Base-by-base conservation (phyloP, 2,113 vertebrate genomes). In the Phasianus colchicus region DNA sequence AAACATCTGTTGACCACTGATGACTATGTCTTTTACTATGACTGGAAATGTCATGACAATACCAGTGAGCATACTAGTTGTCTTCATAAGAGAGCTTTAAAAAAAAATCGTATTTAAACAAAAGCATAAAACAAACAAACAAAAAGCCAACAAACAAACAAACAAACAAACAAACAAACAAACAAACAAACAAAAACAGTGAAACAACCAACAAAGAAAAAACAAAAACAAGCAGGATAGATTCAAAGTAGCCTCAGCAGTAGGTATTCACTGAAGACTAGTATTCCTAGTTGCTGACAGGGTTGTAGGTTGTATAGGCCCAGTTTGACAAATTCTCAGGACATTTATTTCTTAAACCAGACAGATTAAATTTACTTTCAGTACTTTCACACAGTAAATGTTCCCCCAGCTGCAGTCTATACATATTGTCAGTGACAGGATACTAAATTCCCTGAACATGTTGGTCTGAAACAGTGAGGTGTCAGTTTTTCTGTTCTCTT, bases 131-230 rank as follows among this genome's bases (percentile, higher is more conserved):
- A 52, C 50, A 52, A 52, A 25, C 24, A 27, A 50, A 25, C 36
- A 36, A 36, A 7, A 47, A 47, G 20, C 14, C 9, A 38, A 38
- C n/a, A n/a, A 38, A 10, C 36, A 36, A 36, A 36, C 7, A 36
- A 7, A 9, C 3, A 36, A 47, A 54, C 25, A 84, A 78, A 52
- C 27, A 52, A 25, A 78, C 9, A 22, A n/a, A 16, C 42, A 43
- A 73, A n/a, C n/a, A 1, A 8, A 16, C 45, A 1, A 0, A 34
- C 82, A 77, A 12, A 42, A 73, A 1, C 3, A 82, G 15, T 11
- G 42, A 42, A 1, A 43, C 25, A 29, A 29, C 25, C 14, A 7
- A 8, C 6, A 30, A 42, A 60, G 14, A 54, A 54, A 29, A 0
- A 34, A 74, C 18, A 38, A 43, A 43, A 43, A 43, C 15, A 14